Conservation (phyloP, 1,140 invertebrate genomes). For the Bombus difficillimus region DNA sequence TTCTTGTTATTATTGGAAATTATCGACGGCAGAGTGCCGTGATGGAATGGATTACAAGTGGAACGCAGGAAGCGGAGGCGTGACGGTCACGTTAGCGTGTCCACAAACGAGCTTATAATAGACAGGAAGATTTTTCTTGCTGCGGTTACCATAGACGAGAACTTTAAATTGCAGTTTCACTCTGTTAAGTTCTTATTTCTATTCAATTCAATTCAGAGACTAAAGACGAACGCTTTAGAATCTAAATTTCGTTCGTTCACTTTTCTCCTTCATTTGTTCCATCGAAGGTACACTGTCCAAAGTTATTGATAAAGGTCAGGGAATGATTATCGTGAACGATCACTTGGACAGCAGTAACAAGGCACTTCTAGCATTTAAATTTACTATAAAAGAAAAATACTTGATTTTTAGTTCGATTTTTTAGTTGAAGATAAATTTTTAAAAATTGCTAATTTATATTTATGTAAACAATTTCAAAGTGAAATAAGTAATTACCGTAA, state of each 20-base stretch:
- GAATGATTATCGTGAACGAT: too few relatives aligned
- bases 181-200: background rate
- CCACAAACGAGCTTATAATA: conserved; percentile 71
- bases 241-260: background rate
- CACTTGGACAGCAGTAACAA: too few relatives aligned
- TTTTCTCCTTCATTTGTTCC: background rate
- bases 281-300: background rate
- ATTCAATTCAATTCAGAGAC: background rate
- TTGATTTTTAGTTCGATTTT: too few relatives aligned
- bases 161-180: background rate
- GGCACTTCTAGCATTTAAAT: too few relatives aligned
- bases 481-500: too few relatives aligned
- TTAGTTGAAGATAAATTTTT: too few relatives aligned
- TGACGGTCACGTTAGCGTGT: conserved; percentile 48
- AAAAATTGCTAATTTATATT: too few relatives aligned
- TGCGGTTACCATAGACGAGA: background rate
- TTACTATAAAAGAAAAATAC: too few relatives aligned
- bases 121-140: conserved; percentile 59
- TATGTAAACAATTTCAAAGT: too few relatives aligned
- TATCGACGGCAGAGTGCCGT: conserved; percentile 6
- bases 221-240: background rate
- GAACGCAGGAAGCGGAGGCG: conserved; percentile 62
- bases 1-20: conserved; percentile 1
- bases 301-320: too few relatives aligned
- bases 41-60: conserved; percentile 45